Evolutionary conservation across 2,888 invertebrate genomes (phyloP).

Genomic region (Acleris literana): DNA sequence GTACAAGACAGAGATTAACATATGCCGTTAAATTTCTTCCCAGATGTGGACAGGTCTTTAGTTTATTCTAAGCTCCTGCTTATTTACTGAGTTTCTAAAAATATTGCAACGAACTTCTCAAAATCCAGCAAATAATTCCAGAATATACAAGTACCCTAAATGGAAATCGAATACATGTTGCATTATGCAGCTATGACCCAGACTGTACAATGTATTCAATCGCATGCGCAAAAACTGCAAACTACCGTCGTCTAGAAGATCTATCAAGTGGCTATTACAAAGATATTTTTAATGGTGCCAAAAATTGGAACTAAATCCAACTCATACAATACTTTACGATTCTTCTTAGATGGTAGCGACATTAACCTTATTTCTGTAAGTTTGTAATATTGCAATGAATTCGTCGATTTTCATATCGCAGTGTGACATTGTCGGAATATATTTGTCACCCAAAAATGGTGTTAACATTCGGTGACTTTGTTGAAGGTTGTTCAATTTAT

Average conservation of each 20-base stretch:
- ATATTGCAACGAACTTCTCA: too few species aligned
- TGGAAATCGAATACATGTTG: conserved; percentile 40
- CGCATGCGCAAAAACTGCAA: conserved; percentile 55
- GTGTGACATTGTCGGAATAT: conserved; percentile 9
- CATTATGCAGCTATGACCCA: conserved; percentile 66
- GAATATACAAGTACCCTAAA: conserved; percentile 17
- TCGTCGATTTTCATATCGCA: conserved; percentile 16
- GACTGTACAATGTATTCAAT: conserved; percentile 44
- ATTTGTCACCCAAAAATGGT: conserved; percentile 2
- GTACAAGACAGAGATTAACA: too few species aligned
- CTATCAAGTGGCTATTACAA: conserved; percentile 40
- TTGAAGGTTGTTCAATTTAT: conserved; percentile 11
- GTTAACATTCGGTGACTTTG: conserved; percentile 1
- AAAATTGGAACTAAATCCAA: conserved; percentile 3
- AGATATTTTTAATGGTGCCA: neutral
- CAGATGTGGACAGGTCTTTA: too few species aligned
- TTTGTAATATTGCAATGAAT: neutral
- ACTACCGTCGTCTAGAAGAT: conserved; percentile 50
- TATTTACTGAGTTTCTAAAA: too few species aligned
- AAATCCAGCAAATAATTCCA: conserved; percentile 1
- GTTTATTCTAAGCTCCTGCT: too few species aligned
- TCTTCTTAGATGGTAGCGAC: neutral
- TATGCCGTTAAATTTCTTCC: too few species aligned
- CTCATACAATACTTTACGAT: neutral
- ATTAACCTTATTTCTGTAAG: neutral